Conservation (phyloP, 2,797 vertebrate species). For the Apodemus agrarius region DNA sequence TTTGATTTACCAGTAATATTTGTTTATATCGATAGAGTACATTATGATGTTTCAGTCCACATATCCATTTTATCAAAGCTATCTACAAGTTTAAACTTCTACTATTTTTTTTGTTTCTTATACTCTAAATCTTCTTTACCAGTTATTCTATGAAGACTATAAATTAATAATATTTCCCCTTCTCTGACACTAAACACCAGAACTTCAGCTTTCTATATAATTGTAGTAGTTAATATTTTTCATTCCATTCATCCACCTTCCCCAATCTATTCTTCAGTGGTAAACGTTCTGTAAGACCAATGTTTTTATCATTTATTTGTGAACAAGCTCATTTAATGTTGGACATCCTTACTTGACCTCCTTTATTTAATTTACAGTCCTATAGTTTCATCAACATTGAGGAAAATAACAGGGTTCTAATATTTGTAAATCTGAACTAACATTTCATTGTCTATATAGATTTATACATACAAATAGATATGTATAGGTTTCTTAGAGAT, state of each 20-base stretch:
- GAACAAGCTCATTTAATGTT: not conserved
- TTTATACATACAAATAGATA: not conserved
- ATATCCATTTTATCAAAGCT: not conserved
- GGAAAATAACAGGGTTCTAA: not conserved
- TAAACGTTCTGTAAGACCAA: not conserved
- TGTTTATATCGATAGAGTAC: not conserved
- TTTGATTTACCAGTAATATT: not conserved
- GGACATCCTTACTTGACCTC: not conserved
- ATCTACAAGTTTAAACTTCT: not conserved
- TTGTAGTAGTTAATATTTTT: not conserved
- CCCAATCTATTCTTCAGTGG: too few species aligned
- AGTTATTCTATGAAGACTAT: not conserved
- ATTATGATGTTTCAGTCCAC: not conserved
- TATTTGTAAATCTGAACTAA: not conserved
- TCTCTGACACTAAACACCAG: not conserved
- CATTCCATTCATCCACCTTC: not conserved
- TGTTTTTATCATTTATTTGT: not conserved
- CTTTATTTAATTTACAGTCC: not conserved
- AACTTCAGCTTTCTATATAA: not conserved
- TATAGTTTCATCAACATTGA: not conserved
- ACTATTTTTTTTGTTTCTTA: not conserved
- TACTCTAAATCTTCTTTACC: not conserved
- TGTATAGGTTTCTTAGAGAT: not conserved
- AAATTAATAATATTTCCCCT: not conserved
- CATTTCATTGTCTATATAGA: not conserved